phyloP scores from a whole-genome alignment of 2,113 vertebrate genomes.

The Cettia cetti region DNA sequence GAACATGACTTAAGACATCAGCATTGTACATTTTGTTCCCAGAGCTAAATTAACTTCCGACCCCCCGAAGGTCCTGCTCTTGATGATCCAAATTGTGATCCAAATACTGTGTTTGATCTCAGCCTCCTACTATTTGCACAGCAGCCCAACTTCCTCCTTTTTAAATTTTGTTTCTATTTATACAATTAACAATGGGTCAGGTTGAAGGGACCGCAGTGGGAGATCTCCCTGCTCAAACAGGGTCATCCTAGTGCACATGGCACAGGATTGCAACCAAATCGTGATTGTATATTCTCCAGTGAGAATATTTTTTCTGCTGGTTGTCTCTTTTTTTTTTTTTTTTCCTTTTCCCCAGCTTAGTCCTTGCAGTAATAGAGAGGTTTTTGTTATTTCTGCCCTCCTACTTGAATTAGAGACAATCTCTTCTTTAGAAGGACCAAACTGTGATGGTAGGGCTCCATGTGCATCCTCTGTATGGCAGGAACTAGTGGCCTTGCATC shows the following conservation, averaged over 20 bases:
- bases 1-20: neutral
- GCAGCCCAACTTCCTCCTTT: slow-evolving; percentile 52
- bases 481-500: neutral
- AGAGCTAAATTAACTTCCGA: slow-evolving; percentile 28
- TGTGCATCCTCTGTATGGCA: fast-evolving
- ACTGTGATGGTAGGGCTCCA: neutral
- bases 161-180: slow-evolving; percentile 24
- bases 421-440: neutral
- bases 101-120: slow-evolving; percentile 46
- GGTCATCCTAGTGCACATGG: neutral
- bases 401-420: neutral
- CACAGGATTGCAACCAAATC: neutral
- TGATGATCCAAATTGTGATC: slow-evolving; percentile 12
- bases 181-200: neutral
- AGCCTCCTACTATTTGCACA: slow-evolving; percentile 8
- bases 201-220: neutral
- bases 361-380: neutral
- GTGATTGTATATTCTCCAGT: neutral
- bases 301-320: neutral
- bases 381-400: neutral
- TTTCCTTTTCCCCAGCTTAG: neutral
- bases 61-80: neutral
- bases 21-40: slow-evolving; percentile 25
- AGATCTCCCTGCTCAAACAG: neutral
- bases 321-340: neutral